Conservation (phyloP, 2,888 invertebrate genomes). For the Patella pellucida region DNA sequence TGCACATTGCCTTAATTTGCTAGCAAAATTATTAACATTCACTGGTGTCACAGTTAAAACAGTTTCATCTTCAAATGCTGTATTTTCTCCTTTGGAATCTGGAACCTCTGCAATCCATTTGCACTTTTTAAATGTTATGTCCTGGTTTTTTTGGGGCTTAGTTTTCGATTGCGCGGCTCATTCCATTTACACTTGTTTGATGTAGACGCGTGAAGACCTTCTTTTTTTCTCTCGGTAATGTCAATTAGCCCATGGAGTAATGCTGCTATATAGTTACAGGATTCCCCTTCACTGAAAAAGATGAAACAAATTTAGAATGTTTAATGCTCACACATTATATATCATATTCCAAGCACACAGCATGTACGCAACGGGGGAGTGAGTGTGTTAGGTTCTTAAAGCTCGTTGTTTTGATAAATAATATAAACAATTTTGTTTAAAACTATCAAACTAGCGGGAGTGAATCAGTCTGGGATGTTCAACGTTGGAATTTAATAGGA, state of each 20-base stretch:
- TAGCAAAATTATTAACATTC: not conserved
- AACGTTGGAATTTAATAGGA: no score
- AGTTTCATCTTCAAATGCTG: not conserved
- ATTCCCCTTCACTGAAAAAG: slow-evolving; percentile 8
- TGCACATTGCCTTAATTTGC: not conserved
- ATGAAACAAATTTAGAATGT: no score
- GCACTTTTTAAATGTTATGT: not conserved
- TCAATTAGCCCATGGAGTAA: slow-evolving; percentile 26
- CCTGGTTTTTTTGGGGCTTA: slow-evolving; percentile 22
- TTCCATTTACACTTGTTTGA: slow-evolving; percentile 28
- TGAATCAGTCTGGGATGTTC: no score
- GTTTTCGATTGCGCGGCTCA: slow-evolving; percentile 22
- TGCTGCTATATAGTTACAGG: slow-evolving; percentile 26
- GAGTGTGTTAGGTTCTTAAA: no score
- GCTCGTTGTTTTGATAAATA: no score
- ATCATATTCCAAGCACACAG: no score
- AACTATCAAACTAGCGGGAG: no score
- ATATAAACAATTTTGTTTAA: no score
- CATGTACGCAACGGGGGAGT: no score
- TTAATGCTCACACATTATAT: no score
- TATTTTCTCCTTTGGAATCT: not conserved
- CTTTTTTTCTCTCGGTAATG: slow-evolving; percentile 23
- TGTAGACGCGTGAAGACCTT: slow-evolving; percentile 21
- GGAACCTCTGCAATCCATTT: not conserved
- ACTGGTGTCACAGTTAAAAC: not conserved